Base-by-base conservation (phyloP, 2,797 vertebrate genomes). In the Potorous gilbertii region DNA sequence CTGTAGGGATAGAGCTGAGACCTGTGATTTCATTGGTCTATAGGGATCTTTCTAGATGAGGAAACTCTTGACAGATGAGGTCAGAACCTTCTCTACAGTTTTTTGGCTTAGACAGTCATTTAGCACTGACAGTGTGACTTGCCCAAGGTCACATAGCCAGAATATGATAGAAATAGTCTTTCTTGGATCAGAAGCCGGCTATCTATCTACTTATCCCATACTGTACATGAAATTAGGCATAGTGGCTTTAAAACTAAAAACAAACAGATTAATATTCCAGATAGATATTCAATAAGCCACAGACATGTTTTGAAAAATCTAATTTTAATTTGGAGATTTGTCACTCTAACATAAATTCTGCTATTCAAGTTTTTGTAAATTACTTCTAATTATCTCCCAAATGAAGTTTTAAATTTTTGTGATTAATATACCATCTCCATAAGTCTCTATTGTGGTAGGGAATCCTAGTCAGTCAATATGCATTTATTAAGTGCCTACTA, bases 251-350 rank as follows among this genome's bases (percentile, higher is more conserved):
- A 81, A 91, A 91, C 34, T 28, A 55, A 81, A 46, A 54, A 81
- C 34, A 18, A 1, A 3, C 54, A 34, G 91, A 89, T 21, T 31
- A 40, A 90, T 54, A 50, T 54, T 55, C 52, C 40, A 90, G 59
- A 5, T 54, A 56, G 59, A 10, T 56, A 56, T 29, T 29, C 54
- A 14, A 34, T 0, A 92, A 92, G n/a, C 18, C 50, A 29, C n/a
- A 50, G 91, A 90, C 0, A 18, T 0, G 24, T 74, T 74, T 74
- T 27, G 27, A 27, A 46, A 46, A 46, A 81, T 27, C 74, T 81
- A 46, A 81, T 91, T 94, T 94, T 56, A 90, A 28, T 93, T 96
- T 66, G 56, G 56, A 95, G 87, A 4, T 91, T 94, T 54, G 55
- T n/a, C 11, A 28, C 18, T 46, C 8, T 46, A 90, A n/a, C 10